A percentile compares a stretch with the other conserved stretches of the same genome.
Evolutionary conservation across 1,140 invertebrate species (phyloP).

Genomic region (Leptinotarsa lineolata): DNA sequence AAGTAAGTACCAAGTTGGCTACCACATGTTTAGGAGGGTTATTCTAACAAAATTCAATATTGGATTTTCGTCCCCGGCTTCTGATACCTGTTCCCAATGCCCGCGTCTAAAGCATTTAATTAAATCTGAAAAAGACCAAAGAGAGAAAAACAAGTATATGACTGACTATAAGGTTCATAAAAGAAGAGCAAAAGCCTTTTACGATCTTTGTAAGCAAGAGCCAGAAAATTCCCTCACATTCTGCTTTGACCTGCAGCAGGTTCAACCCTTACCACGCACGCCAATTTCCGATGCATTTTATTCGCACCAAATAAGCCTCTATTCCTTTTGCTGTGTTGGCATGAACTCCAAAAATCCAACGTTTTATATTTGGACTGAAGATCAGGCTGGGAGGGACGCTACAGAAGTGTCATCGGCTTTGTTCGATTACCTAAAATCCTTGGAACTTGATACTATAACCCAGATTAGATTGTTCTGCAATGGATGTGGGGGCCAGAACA

Average conservation of each 20-base stretch:
- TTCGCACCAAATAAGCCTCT: conserved; percentile 24
- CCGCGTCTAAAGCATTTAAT: conserved; percentile 30
- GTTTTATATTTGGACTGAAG: conserved; percentile 45
- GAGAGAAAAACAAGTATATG: conserved; percentile 26
- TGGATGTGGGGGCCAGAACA: conserved; percentile 13
- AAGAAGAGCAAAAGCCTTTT: conserved; percentile 29
- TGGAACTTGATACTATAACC: neutral
- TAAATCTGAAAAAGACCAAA: conserved; percentile 21
- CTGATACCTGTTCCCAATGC: conserved; percentile 31
- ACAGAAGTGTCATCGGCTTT: conserved; percentile 41
- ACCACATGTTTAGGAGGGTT: conserved; percentile 34
- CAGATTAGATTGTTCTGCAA: neutral
- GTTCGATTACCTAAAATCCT: conserved; percentile 33
- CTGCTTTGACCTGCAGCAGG: conserved; percentile 22
- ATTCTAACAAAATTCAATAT: conserved; percentile 34
- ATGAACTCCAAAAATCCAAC: conserved; percentile 37
- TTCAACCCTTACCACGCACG: conserved; percentile 13
- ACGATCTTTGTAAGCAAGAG: conserved; percentile 3
- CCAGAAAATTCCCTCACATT: conserved; percentile 4
- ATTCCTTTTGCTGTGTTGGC: conserved; percentile 30
- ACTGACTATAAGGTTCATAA: conserved; percentile 32
- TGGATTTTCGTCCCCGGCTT: conserved; percentile 32
- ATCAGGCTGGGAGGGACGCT: conserved; percentile 36
- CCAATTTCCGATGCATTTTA: conserved; percentile 21
- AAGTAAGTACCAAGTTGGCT: conserved; percentile 25